Evolutionary conservation across 1,140 invertebrate species (phyloP).

Genomic region (Bactericera cockerelli): DNA sequence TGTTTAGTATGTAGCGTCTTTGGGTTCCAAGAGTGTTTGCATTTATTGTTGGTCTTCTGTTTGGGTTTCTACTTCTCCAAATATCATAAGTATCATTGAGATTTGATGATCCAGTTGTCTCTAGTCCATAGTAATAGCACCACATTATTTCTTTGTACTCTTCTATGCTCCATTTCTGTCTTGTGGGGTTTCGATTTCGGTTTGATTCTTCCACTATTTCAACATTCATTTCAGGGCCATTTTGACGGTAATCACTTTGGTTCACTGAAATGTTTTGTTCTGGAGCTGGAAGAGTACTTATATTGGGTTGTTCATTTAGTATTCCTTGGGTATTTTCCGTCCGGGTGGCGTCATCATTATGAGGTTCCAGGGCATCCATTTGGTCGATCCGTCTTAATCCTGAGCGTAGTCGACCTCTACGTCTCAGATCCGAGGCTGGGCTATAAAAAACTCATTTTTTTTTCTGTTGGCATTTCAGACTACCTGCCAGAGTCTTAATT

Average conservation of each 20-base stretch:
- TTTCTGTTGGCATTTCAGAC: no score
- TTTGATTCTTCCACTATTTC: conserved; percentile 4
- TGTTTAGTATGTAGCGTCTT: background rate
- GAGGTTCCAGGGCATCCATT: no score
- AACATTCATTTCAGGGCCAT: background rate
- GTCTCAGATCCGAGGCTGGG: no score
- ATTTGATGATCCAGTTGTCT: background rate
- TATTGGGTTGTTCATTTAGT: no score
- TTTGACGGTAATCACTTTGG: background rate
- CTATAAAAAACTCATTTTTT: no score
- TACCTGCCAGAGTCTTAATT: no score
- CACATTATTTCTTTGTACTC: background rate
- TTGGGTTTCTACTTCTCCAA: background rate
- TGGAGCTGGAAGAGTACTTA: no score
- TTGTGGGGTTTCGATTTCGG: background rate
- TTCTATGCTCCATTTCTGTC: conserved; percentile 1
- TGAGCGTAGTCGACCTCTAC: no score
- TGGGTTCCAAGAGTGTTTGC: background rate
- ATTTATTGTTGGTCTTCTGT: background rate
- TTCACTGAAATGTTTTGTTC: background rate
- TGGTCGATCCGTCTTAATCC: no score
- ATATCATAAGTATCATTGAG: background rate
- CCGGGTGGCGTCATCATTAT: no score
- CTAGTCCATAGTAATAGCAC: background rate
- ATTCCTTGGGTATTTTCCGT: no score